Evolutionary conservation across 1,140 invertebrate genomes (phyloP).

Genomic region (Stenopsyche tienmushanensis): DNA sequence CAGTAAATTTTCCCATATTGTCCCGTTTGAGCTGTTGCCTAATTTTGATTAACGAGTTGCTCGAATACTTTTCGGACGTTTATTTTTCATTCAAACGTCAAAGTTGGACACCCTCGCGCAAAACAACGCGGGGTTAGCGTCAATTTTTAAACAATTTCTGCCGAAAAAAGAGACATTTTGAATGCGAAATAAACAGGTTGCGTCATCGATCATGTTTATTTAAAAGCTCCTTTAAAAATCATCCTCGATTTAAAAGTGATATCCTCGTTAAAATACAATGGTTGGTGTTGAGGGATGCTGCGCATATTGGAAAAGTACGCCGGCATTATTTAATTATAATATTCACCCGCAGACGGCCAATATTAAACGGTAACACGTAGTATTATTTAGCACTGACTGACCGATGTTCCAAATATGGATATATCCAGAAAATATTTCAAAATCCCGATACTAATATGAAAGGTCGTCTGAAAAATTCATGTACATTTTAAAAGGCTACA

Average conservation of each 20-base stretch:
- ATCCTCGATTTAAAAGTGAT: neutral
- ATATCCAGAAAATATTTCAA: too few species aligned
- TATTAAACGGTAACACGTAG: too few species aligned
- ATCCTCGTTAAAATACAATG: neutral
- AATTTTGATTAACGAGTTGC: constrained; percentile 30
- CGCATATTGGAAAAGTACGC: too few species aligned
- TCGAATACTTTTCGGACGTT: constrained; percentile 15
- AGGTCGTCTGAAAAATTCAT: too few species aligned
- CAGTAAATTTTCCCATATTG: constrained; percentile 2
- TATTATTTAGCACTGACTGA: too few species aligned
- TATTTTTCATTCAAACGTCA: constrained; percentile 20
- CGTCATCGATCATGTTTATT: neutral
- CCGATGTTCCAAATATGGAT: too few species aligned
- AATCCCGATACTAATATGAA: too few species aligned
- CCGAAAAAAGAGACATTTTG: neutral
- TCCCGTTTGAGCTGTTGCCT: constrained; percentile 10
- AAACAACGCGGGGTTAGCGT: neutral
- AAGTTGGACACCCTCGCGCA: neutral
- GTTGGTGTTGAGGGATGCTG: too few species aligned
- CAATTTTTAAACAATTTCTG: constrained; percentile 1
- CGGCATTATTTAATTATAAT: too few species aligned
- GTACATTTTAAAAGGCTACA: too few species aligned
- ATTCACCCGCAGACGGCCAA: too few species aligned
- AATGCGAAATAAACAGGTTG: neutral
- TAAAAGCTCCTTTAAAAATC: neutral